phyloP scores from a whole-genome alignment of 2,797 vertebrate species.

The Myotis planiceps region DNA sequence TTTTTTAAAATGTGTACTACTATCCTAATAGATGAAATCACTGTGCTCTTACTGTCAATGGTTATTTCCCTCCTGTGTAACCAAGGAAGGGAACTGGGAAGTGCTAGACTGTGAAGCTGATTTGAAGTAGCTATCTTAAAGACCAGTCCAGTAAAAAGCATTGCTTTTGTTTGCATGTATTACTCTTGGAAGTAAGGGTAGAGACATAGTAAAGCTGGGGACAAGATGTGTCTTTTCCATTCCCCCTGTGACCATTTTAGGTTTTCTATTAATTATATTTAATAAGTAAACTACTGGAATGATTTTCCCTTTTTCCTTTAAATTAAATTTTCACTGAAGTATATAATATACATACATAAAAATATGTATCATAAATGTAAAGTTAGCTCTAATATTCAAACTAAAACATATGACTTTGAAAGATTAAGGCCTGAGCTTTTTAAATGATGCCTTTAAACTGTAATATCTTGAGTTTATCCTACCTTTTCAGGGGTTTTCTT shows the following conservation, averaged over 20 bases:
- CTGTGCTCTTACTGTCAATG: neutral
- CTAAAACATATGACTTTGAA: constrained; percentile 41
- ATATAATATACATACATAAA: neutral
- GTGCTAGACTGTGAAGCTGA: neutral
- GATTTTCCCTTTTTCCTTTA: constrained; percentile 1
- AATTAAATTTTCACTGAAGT: constrained; percentile 25
- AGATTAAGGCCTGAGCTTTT: constrained; percentile 19
- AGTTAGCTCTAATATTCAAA: constrained; percentile 28
- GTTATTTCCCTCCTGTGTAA: constrained; percentile 37
- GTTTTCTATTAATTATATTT: constrained; percentile 56
- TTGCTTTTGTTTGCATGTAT: constrained; percentile 43
- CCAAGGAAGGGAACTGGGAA: neutral
- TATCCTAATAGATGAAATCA: constrained; percentile 22
- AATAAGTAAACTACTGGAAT: neutral
- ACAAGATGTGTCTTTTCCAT: constrained; percentile 3
- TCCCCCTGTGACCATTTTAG: constrained; percentile 29
- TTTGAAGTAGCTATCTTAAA: constrained; percentile 26
- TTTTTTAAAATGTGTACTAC: constrained; percentile 47
- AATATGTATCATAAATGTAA: neutral
- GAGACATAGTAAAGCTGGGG: neutral
- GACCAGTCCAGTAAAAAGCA: neutral
- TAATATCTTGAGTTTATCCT: neutral
- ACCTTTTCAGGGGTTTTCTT: neutral
- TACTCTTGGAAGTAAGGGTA: neutral
- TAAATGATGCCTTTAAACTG: constrained; percentile 4